Conservation (phyloP, 2,113 vertebrate species). For the Mystacornis crossleyi region DNA sequence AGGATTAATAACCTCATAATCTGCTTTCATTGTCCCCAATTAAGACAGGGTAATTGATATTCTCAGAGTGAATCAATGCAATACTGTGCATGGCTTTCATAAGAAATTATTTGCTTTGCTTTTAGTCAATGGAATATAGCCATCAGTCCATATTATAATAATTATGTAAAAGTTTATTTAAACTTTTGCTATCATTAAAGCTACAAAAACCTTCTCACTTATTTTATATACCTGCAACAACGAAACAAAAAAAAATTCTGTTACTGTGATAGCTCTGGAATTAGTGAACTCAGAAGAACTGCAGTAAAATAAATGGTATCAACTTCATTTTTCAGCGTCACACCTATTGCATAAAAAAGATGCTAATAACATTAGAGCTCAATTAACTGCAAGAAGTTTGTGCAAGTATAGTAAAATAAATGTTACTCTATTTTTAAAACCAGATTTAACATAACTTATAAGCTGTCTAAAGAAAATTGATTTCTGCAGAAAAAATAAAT, state of each 20-base stretch:
- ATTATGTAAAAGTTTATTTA: neutral
- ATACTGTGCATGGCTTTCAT: neutral
- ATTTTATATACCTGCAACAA: neutral
- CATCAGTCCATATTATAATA: neutral
- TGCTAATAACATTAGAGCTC: neutral
- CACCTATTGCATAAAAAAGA: neutral
- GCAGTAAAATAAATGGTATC: neutral
- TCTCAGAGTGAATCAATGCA: neutral
- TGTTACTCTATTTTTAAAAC: neutral
- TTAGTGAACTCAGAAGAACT: neutral
- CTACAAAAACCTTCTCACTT: neutral
- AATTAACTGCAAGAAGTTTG: neutral
- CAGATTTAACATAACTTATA: neutral
- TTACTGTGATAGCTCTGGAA: neutral
- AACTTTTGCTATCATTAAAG: neutral
- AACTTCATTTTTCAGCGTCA: neutral
- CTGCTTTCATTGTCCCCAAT: neutral
- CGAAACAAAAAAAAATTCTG: neutral
- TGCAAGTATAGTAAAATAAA: neutral
- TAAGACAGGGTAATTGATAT: neutral
- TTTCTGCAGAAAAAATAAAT: neutral
- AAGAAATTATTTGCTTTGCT: neutral
- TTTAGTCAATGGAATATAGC: neutral
- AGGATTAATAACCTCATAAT: neutral
- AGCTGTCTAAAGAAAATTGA: neutral